Percentiles rank a stretch among this genome's conserved stretches.
Conservation (phyloP, 2,888 invertebrate genomes). For the Athalia rosae region DNA sequence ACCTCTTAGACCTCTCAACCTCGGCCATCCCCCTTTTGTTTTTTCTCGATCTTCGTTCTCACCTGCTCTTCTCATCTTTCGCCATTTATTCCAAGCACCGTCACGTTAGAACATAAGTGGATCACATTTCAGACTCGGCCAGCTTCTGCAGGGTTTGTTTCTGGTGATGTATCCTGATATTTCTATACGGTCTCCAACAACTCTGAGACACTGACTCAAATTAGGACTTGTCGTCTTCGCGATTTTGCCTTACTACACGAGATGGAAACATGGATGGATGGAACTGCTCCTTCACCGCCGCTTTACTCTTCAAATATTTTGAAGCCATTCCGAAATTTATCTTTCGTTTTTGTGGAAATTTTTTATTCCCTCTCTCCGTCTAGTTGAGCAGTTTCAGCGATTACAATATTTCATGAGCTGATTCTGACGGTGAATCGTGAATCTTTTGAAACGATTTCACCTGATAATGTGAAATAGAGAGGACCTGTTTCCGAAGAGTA, state of each 20-base stretch:
- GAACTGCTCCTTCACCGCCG: too few species aligned
- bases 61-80: not conserved
- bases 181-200: not conserved
- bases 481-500: too few species aligned
- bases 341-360: too few species aligned
- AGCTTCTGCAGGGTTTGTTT: not conserved
- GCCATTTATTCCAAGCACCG: not conserved
- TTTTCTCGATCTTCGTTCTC: constrained; percentile 8
- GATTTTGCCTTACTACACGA: not conserved
- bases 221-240: not conserved
- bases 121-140: not conserved
- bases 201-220: not conserved
- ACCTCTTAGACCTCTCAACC: not conserved
- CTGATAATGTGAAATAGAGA: too few species aligned
- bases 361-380: too few species aligned
- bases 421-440: too few species aligned
- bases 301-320: too few species aligned
- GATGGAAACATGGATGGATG: too few species aligned
- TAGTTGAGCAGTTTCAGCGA: too few species aligned
- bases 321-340: too few species aligned
- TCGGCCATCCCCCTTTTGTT: not conserved
- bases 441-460: too few species aligned
- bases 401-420: too few species aligned
- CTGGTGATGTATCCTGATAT: constrained; percentile 15
- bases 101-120: not conserved